Conservation (phyloP, 2,888 invertebrate genomes). For the Aromia moschata region DNA sequence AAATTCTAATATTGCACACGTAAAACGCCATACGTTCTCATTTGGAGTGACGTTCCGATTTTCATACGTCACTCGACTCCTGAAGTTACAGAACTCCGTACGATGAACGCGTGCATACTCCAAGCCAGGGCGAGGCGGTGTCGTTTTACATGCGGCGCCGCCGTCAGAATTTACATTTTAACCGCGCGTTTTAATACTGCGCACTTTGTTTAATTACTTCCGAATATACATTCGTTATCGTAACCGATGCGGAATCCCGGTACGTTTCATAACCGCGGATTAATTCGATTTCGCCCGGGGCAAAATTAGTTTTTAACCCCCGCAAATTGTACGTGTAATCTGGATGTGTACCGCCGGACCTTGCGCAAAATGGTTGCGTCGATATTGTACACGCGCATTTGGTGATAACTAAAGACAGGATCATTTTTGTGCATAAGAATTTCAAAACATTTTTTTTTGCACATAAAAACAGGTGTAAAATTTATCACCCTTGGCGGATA, state of each 20-base stretch:
- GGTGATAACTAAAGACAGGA: no score
- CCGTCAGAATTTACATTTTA: conserved; percentile 15
- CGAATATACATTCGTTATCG: conserved; percentile 2
- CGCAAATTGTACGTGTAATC: no score
- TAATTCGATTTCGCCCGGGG: not conserved
- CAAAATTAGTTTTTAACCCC: not conserved
- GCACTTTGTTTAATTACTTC: conserved; percentile 10
- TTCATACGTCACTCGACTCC: conserved; percentile 33
- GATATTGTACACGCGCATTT: no score
- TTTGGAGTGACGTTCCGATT: conserved; percentile 34
- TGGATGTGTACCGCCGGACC: no score
- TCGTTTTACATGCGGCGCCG: conserved; percentile 1
- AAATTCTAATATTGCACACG: conserved; percentile 22
- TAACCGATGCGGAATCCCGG: not conserved
- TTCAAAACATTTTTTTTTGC: no score
- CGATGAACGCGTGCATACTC: not conserved
- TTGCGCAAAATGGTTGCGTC: no score
- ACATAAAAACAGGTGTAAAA: no score
- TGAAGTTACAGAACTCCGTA: conserved; percentile 20
- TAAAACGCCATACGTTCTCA: conserved; percentile 31
- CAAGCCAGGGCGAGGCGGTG: no score
- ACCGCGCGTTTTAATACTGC: conserved; percentile 4
- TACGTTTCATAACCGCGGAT: not conserved
- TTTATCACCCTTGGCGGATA: no score
- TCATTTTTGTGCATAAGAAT: no score